Base-by-base conservation (phyloP, 2,113 vertebrate genomes). In the Meleagris gallopavo region DNA sequence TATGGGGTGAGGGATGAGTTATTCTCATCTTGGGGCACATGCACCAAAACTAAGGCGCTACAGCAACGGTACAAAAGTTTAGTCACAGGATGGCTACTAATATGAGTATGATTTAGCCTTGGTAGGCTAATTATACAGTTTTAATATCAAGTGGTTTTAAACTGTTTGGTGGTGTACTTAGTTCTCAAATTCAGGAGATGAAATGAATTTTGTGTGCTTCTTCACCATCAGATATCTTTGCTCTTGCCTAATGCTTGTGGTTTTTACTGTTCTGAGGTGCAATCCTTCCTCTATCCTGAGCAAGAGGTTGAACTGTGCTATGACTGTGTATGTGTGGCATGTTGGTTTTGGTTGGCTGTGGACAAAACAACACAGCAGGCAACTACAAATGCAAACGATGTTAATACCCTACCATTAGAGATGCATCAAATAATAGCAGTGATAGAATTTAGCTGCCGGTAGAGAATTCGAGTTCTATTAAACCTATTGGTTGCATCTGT, bases 31-130 rank as follows among this genome's bases (percentile, higher is more conserved):
- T 78, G 76, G 72, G 87, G 91, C 85, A 90, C 3, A 78, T 46
- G 65, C 81, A 34, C 60, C 79, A 46, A 50, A 74, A 79, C 13
- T 52, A 93, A 91, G 93, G 69, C 61, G 61, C 81, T 88, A 78
- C n/a, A 65, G 92, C 92, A 96, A 55, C 72, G 43, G 4, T 60
- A 86, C 38, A 60, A 54, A 94, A 88, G 67, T 32, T 89, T 65
- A 82, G 67, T 82, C 54, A 40, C 4, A 16, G 79, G 50, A 46
- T 72, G 83, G 60, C 79, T 81, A 46, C 46, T 85, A 83, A 80
- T 50, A 24, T 0, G 24, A 72, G 38, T 69, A 52, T 69, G 86
- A 87, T 89, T 87, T 76, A 62, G 43, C 45, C 70, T 85, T 55
- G 30, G 32, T 45, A 36, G 54, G 20, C 77, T 65, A 83, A 80